A percentile compares a stretch with the other conserved stretches of the same genome.
Conservation (phyloP, 2,797 vertebrate species). For the Molossus molossus region DNA sequence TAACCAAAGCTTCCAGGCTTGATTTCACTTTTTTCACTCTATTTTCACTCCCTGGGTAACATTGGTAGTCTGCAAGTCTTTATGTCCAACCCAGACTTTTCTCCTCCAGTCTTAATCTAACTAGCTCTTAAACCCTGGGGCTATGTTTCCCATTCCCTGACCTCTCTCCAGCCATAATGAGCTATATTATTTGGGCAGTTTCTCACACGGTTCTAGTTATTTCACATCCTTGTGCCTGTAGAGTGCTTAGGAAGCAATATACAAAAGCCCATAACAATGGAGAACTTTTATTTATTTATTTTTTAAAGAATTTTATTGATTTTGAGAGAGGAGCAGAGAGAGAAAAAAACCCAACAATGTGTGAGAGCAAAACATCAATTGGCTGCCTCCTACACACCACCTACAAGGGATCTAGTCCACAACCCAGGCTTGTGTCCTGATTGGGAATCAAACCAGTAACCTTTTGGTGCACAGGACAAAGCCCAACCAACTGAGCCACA, state of each 20-base stretch:
- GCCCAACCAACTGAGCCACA: neutral
- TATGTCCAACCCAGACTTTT: neutral
- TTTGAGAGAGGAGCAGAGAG: neutral
- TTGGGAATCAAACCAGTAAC: neutral
- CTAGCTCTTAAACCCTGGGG: neutral
- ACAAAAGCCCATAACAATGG: neutral
- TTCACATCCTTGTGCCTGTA: neutral
- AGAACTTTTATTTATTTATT: neutral
- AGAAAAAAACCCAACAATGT: neutral
- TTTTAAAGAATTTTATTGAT: neutral
- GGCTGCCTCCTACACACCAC: neutral
- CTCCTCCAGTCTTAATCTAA: constrained; percentile 5
- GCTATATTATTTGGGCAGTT: neutral
- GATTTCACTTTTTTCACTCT: neutral
- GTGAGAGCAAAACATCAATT: neutral
- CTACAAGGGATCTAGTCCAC: neutral
- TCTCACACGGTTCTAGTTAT: neutral
- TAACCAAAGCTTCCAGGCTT: constrained; percentile 33
- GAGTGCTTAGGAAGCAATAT: constrained; percentile 16
- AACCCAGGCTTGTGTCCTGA: neutral
- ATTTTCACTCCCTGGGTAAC: neutral
- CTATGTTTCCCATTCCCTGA: neutral
- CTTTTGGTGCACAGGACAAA: neutral
- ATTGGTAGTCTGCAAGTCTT: neutral
- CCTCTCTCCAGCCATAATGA: neutral